Evolutionary conservation across 2,888 invertebrate genomes (phyloP), one percentile per base, ranked within the genome.

Genomic region (Euspilapteryx auroguttella): DNA sequence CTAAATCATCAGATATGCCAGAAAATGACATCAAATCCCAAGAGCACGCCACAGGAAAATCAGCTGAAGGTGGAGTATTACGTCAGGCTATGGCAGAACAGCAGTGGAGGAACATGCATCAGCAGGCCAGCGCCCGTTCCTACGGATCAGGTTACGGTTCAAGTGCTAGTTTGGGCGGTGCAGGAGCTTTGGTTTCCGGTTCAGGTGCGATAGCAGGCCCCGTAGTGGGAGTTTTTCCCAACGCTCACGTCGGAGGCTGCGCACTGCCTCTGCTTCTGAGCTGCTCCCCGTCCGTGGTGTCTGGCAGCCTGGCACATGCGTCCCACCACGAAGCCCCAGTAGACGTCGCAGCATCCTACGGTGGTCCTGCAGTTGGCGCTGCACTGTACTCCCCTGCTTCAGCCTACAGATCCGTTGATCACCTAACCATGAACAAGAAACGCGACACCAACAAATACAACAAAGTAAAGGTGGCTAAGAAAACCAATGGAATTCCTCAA

Each of bases 401-500:
- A 14, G 4, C 21, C 6, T 73, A 63, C 37, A 59, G 64, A 37
- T 37, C 44, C 2, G 55, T 48, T 12, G 64, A 64, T 3, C 55
- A 62, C n/a, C 44, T 53, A 17, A 49, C 43, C 33, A 51, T 50
- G 28, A 61, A 58, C 34, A 54, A 49, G 32, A 73, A 71, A 34
- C 50, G 71, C 10, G 65, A 68, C 21, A 44, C 49, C 25, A 53
- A 53, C 30, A 54, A 49, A 14, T 36, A 33, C 8, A 39, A 41
- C 12, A 35, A 40, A 36, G 31, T 35, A 3, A 42, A 41, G 25
- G n/a, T n/a, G n/a, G n/a, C n/a, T n/a, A n/a, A n/a, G n/a, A n/a
- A n/a, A n/a, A n/a, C n/a, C n/a, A n/a, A n/a, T n/a, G n/a, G n/a
- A n/a, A n/a, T n/a, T n/a, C n/a, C n/a, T n/a, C n/a, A n/a, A n/a